Conservation (phyloP, 2,888 invertebrate species). For the Scaptomyza tumidula region DNA sequence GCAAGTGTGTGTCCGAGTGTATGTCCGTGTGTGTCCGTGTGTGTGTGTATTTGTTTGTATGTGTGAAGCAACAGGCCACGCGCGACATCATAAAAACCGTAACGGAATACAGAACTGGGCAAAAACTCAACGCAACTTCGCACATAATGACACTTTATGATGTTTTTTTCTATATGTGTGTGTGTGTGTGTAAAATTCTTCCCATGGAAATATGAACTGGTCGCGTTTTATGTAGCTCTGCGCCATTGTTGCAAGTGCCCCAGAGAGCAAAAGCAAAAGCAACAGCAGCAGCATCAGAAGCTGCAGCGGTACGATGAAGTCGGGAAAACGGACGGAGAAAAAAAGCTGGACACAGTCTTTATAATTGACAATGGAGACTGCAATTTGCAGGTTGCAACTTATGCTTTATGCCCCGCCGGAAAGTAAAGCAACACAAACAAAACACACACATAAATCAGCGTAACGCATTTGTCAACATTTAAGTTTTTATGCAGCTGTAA, state of each 20-base stretch:
- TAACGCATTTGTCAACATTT: conserved; percentile 70
- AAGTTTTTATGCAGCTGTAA: conserved; percentile 69
- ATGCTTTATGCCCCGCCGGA: conserved; percentile 22
- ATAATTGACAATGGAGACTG: conserved; percentile 62
- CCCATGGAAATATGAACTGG: conserved; percentile 41
- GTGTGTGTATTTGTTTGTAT: conserved; percentile 27
- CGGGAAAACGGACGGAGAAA: not conserved
- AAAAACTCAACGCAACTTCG: conserved; percentile 59
- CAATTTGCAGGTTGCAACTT: conserved; percentile 47
- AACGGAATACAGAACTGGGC: conserved; percentile 38
- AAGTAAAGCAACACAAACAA: not conserved
- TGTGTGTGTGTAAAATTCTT: conserved; percentile 11
- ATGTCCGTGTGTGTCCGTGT: conserved; percentile 15
- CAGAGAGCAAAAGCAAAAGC: conserved; percentile 6
- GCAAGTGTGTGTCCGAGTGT: conserved; percentile 15
- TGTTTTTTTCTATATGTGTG: conserved; percentile 20
- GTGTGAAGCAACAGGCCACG: conserved; percentile 73
- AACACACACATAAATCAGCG: conserved; percentile 66
- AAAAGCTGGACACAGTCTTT: conserved; percentile 23
- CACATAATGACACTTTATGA: conserved; percentile 77
- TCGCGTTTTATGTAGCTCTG: conserved; percentile 59
- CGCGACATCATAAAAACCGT: conserved; percentile 66
- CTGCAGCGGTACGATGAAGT: not conserved
- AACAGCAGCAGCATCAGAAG: not conserved
- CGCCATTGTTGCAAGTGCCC: conserved; percentile 45